These are phyloP conservation scores for Drosophila lini DNA, from an alignment of 1,140 invertebrate species.

Conservation along the genomic window DNA sequence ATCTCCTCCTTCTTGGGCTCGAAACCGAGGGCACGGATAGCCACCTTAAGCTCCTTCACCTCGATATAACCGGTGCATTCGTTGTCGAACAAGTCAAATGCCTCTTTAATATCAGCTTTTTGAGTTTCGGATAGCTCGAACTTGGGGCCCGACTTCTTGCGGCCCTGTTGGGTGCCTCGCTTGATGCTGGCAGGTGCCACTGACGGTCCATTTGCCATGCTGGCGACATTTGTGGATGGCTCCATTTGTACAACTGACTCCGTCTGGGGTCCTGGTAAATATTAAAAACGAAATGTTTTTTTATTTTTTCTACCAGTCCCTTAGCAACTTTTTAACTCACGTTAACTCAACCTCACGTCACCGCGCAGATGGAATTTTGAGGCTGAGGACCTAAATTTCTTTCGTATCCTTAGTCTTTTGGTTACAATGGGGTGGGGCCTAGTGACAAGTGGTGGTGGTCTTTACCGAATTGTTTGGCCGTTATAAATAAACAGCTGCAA, in stretches of 20 bases:
- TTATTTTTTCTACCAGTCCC: background rate
- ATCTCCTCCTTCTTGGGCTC: slow-evolving; percentile 99
- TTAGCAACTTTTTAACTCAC: background rate
- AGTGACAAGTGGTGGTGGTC: background rate
- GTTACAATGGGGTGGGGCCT: background rate
- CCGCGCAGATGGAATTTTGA: background rate
- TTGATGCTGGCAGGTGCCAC: slow-evolving; percentile 35
- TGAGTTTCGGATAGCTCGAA: slow-evolving; percentile 95
- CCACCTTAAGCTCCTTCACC: slow-evolving; percentile 96
- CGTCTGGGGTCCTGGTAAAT: background rate
- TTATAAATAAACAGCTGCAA: slow-evolving; percentile 7
- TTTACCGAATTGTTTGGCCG: background rate
- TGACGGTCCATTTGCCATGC: slow-evolving; percentile 9
- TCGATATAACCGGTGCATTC: slow-evolving; percentile 94
- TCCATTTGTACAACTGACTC: slow-evolving; percentile 51
- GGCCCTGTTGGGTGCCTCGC: slow-evolving; percentile 62
- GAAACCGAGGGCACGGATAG: slow-evolving; percentile 96
- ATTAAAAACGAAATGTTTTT: background rate
- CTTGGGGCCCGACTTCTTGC: slow-evolving; percentile 89
- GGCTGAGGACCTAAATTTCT: background rate
- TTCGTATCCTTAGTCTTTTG: background rate
- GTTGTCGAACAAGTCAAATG: slow-evolving; percentile 97
- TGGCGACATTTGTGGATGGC: slow-evolving; percentile 43
- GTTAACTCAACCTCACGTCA: background rate
- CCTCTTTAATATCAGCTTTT: slow-evolving; percentile 96